A percentile compares a stretch with the other conserved stretches of the same genome.
Conservation (phyloP, 1,140 invertebrate species). For the Aphidius gifuensis region DNA sequence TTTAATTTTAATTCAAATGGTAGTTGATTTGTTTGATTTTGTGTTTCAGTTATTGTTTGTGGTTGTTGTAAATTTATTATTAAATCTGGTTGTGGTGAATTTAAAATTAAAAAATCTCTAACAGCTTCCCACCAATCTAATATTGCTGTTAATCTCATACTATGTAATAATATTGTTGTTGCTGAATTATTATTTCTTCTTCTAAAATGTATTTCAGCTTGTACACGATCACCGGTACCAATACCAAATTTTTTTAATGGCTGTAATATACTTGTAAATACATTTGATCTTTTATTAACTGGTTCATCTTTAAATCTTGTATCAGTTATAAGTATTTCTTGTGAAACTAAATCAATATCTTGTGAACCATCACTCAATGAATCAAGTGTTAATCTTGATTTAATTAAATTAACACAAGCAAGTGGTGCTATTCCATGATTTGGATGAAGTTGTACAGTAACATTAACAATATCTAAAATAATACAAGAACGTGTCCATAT, state of each 20-base stretch:
- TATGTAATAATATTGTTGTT: conserved; percentile 90
- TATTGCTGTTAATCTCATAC: conserved; percentile 91
- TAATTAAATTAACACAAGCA: conserved; percentile 89
- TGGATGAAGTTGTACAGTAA: conserved; percentile 71
- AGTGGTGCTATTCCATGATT: conserved; percentile 63
- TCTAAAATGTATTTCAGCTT: conserved; percentile 78
- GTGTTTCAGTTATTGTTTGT: conserved; percentile 18
- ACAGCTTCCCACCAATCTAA: conserved; percentile 90
- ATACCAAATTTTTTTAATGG: conserved; percentile 59
- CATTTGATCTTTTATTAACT: conserved; percentile 72
- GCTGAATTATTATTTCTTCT: conserved; percentile 68
- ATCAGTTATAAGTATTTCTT: conserved; percentile 86
- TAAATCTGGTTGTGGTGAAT: conserved; percentile 45
- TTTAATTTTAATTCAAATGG: conserved; percentile 88
- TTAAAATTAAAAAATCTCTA: conserved; percentile 71
- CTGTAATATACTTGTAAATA: conserved; percentile 87
- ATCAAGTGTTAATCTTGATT: conserved; percentile 80
- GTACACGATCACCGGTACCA: conserved; percentile 63
- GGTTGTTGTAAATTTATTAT: conserved; percentile 23
- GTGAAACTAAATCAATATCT: conserved; percentile 89
- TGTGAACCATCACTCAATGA: conserved; percentile 83
- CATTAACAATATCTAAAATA: conserved; percentile 83
- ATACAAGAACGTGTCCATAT: conserved; percentile 78
- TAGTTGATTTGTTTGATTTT: background rate
- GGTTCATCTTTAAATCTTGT: conserved; percentile 70